Conservation (phyloP, 2,797 vertebrate species). For the Danio choprae region DNA sequence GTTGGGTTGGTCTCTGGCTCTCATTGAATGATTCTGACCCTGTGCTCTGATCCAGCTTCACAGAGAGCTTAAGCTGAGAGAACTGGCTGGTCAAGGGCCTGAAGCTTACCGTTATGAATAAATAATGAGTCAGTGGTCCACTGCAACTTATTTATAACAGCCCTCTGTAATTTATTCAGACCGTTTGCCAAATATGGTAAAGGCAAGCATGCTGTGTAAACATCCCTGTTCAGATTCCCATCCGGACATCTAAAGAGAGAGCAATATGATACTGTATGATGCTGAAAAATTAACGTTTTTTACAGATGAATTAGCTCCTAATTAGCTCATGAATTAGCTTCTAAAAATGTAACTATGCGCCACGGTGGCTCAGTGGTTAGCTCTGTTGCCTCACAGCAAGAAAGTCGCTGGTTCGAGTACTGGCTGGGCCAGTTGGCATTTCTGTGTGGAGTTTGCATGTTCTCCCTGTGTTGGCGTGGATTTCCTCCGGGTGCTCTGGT, state of each 20-base stretch:
- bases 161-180: constrained; percentile 53
- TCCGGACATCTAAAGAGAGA: constrained; percentile 2
- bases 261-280: neutral
- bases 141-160: constrained; percentile 70
- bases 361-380: no score
- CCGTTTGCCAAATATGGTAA: constrained; percentile 36
- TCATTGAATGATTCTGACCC: neutral
- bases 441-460: no score
- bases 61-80: constrained; percentile 37
- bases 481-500: no score
- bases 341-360: no score
- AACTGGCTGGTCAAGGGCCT: constrained; percentile 43
- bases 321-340: no score
- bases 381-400: no score
- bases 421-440: no score
- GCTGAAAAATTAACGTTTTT: neutral
- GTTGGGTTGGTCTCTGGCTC: neutral
- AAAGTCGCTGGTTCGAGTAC: no score
- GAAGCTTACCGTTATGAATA: constrained; percentile 65
- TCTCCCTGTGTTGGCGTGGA: no score
- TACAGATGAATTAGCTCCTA: neutral
- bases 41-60: constrained; percentile 33
- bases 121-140: constrained; percentile 59
- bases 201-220: constrained; percentile 39
- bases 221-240: constrained; percentile 6